phyloP scores from a whole-genome alignment of 1,140 invertebrate genomes.

The Drosophila sturtevanti region DNA sequence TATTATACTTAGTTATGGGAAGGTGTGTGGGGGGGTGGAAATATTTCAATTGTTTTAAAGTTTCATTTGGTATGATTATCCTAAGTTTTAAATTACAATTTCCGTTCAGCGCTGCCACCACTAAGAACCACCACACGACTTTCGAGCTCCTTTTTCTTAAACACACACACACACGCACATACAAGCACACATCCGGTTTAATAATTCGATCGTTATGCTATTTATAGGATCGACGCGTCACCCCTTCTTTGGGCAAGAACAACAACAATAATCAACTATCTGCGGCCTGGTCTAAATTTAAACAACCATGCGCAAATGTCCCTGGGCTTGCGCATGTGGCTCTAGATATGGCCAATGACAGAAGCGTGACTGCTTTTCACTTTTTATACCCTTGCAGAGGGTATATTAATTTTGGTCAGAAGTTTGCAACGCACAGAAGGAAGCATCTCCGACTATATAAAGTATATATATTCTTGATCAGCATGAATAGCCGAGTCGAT shows the following conservation, averaged over 20 bases:
- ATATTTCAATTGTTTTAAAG: background rate
- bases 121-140: slow-evolving; percentile 11
- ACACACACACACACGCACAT: background rate
- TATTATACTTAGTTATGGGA: too few species aligned
- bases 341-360: slow-evolving; percentile 12
- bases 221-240: slow-evolving; percentile 53
- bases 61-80: background rate
- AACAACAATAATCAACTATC: slow-evolving; percentile 8
- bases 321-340: slow-evolving; percentile 30
- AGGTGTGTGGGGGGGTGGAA: background rate
- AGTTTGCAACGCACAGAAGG: too few species aligned
- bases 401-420: too few species aligned
- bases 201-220: slow-evolving; percentile 48
- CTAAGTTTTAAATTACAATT: background rate
- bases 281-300: slow-evolving; percentile 47
- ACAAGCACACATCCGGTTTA: slow-evolving; percentile 45
- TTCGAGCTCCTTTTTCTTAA: slow-evolving; percentile 27
- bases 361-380: background rate
- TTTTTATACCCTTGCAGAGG: too few species aligned
- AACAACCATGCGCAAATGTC: slow-evolving; percentile 23
- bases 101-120: background rate
- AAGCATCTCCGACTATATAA: too few species aligned
- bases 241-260: slow-evolving; percentile 22
- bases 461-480: too few species aligned
- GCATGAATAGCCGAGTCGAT: too few species aligned